Conservation (phyloP, 1,140 invertebrate genomes). For the Drosophila willistoni region DNA sequence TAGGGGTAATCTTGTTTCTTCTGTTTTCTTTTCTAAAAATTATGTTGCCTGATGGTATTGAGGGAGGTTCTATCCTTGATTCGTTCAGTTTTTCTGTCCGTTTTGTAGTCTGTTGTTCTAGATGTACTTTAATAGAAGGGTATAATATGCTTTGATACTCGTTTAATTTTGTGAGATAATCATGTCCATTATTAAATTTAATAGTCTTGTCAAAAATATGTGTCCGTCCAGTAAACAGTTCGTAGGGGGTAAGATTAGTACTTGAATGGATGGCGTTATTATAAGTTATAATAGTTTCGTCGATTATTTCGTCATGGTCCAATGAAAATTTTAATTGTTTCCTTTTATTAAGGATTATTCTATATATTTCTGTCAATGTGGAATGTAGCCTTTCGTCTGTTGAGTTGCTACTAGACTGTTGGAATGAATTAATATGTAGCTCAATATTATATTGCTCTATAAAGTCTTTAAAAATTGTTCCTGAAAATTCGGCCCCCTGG, state of each 20-base stretch:
- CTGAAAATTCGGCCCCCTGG: slow-evolving; percentile 3
- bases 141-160: slow-evolving; percentile 17
- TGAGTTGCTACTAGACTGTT: too few species aligned
- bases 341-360: slow-evolving; percentile 12
- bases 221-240: slow-evolving; percentile 23
- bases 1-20: slow-evolving; percentile 24
- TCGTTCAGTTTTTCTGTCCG: slow-evolving; percentile 7
- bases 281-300: slow-evolving; percentile 20
- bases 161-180: slow-evolving; percentile 29
- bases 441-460: not conserved
- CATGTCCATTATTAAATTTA: slow-evolving; percentile 24
- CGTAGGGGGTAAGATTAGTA: slow-evolving; percentile 28
- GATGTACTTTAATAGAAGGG: slow-evolving; percentile 1
- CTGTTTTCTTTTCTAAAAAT: slow-evolving; percentile 27
- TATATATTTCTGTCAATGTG: slow-evolving; percentile 24
- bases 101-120: slow-evolving; percentile 2
- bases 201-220: slow-evolving; percentile 23
- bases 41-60: not conserved
- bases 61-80: not conserved
- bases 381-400: slow-evolving; percentile 19
- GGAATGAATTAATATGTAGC: not conserved
- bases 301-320: slow-evolving; percentile 19
- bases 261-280: slow-evolving; percentile 23
- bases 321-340: slow-evolving; percentile 8
- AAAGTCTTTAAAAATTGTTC: not conserved